Conservation (phyloP, 2,797 vertebrate species). For the Scarus forsteni region DNA sequence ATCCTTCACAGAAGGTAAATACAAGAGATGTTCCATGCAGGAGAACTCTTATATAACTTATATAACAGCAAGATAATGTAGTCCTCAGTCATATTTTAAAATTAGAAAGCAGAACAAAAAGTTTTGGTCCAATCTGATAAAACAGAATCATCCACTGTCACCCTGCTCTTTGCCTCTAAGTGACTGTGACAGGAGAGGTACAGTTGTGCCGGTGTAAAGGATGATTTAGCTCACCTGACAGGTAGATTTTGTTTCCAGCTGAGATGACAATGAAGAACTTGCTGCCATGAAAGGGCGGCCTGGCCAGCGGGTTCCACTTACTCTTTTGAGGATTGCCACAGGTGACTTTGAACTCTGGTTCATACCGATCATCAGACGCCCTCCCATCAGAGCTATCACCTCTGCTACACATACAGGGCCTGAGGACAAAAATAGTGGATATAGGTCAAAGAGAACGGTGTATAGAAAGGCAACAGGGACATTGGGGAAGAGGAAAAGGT, state of each 20-base stretch:
- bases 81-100: no score
- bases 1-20: no score
- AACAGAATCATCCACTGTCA: neutral
- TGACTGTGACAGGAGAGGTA: constrained; percentile 8
- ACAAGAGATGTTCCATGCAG: neutral
- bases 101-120: no score
- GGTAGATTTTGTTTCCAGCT: constrained; percentile 86
- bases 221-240: constrained; percentile 82
- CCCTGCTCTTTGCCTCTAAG: no score
- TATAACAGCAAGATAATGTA: neutral
- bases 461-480: constrained; percentile 14
- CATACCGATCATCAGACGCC: constrained; percentile 97
- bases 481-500: constrained; percentile 36
- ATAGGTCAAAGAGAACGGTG: no score
- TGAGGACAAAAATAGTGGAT: constrained; percentile 10
- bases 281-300: constrained; percentile 97
- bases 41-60: neutral
- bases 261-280: constrained; percentile 99
- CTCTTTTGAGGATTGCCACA: constrained; percentile 98
- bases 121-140: constrained; percentile 11
- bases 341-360: constrained; percentile 95
- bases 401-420: constrained; percentile 91
- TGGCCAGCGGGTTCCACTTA: constrained; percentile 98
- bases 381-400: constrained; percentile 97
- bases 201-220: constrained; percentile 7